Conservation (phyloP, 2,888 invertebrate genomes). For the Zootermopsis nevadensis region DNA sequence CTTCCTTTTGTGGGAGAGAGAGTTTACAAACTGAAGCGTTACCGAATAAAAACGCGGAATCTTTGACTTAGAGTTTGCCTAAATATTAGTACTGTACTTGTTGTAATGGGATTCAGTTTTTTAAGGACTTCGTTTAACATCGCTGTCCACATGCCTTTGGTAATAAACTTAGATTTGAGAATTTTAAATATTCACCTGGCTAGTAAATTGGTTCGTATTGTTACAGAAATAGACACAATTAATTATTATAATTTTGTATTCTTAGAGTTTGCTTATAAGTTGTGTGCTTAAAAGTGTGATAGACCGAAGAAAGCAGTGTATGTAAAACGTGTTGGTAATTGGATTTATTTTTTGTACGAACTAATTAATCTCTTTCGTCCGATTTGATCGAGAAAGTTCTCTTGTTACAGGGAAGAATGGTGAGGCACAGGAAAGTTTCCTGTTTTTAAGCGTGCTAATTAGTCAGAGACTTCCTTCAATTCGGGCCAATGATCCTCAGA, state of each 20-base stretch:
- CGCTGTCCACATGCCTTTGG: too few species aligned
- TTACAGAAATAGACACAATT: too few species aligned
- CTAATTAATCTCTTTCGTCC: constrained; percentile 24
- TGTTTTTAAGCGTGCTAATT: constrained; percentile 39
- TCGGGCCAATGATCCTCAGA: too few species aligned
- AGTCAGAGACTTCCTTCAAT: background rate
- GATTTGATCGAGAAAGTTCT: constrained; percentile 25
- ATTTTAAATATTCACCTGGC: too few species aligned
- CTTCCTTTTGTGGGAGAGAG: background rate
- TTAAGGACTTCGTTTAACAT: too few species aligned
- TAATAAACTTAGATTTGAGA: too few species aligned
- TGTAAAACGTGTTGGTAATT: background rate
- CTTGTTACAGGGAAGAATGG: background rate
- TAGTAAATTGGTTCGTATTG: too few species aligned
- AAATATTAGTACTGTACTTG: background rate
- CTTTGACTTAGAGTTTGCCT: background rate
- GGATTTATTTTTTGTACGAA: background rate
- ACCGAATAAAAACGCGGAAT: background rate
- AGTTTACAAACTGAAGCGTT: background rate
- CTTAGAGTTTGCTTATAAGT: background rate
- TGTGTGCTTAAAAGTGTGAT: background rate
- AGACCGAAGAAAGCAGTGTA: background rate
- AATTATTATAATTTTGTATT: too few species aligned
- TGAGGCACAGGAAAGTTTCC: constrained; percentile 6
- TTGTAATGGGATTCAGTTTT: too few species aligned